Conservation (phyloP, 2,113 vertebrate genomes). For the Plotosus lineatus region DNA sequence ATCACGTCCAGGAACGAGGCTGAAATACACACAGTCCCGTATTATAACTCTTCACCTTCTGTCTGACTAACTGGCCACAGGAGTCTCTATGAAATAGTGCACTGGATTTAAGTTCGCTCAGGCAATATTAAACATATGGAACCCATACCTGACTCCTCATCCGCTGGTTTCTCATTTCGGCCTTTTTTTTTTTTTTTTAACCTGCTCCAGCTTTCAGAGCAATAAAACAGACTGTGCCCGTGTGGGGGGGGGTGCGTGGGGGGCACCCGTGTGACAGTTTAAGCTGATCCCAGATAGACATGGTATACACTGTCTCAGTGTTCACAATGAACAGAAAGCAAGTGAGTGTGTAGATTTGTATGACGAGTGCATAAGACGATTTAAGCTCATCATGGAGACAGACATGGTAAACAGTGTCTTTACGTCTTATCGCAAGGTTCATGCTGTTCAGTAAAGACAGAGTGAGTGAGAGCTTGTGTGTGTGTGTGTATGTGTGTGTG, state of each 20-base stretch:
- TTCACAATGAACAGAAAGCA: background rate
- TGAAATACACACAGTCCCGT: background rate
- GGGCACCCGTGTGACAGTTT: background rate
- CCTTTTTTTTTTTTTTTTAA: background rate
- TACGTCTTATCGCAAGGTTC: background rate
- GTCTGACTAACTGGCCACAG: conserved; percentile 2
- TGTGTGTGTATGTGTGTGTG: conserved; percentile 11
- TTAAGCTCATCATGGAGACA: conserved; percentile 25
- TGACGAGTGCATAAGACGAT: background rate
- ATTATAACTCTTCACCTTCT: conserved; percentile 15
- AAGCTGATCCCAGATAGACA: background rate
- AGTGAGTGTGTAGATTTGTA: background rate
- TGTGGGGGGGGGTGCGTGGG: background rate
- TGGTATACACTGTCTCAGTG: background rate
- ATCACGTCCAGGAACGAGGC: background rate
- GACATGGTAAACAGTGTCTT: conserved; percentile 26
- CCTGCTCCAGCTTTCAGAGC: background rate
- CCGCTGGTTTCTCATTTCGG: conserved; percentile 12
- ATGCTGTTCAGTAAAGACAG: background rate
- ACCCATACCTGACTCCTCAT: conserved; percentile 3
- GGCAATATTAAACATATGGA: conserved; percentile 31
- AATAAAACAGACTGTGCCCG: conserved; percentile 9
- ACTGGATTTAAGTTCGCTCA: background rate
- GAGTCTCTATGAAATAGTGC: conserved; percentile 5
- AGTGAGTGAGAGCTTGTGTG: conserved; percentile 1